Evolutionary conservation across 2,797 vertebrate genomes (phyloP).

Genomic region (Falco novaeseelandiae): DNA sequence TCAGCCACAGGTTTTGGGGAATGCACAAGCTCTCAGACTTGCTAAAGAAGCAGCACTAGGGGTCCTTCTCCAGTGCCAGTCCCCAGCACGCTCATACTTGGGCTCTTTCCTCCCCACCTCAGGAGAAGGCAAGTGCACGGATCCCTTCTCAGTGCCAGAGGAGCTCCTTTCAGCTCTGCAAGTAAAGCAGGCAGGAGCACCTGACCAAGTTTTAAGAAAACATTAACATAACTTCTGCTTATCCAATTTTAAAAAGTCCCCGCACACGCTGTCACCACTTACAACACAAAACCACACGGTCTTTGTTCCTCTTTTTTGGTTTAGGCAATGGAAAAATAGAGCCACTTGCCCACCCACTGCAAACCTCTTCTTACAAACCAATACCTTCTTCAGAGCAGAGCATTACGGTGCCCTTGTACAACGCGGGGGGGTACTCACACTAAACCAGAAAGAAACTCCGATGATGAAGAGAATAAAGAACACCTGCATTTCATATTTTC

Average conservation of each 20-base stretch:
- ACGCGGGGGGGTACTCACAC: not conserved
- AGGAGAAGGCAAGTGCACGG: rapidly evolving
- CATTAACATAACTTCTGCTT: constrained; percentile 14
- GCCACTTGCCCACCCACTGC: not conserved
- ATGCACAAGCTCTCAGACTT: not conserved
- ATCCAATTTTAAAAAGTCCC: not conserved
- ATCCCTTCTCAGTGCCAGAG: not conserved
- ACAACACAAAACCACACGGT: constrained; percentile 4
- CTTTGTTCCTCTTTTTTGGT: constrained; percentile 73
- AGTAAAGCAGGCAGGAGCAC: not conserved
- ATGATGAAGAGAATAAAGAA: not conserved
- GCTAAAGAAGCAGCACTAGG: not conserved
- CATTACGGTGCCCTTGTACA: not conserved
- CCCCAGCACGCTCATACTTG: rapidly evolving
- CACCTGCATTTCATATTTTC: not conserved
- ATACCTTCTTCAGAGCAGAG: not conserved
- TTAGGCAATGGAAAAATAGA: constrained; percentile 73
- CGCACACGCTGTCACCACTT: not conserved
- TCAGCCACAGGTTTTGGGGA: not conserved
- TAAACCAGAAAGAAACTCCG: not conserved
- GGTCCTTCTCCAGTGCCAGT: not conserved
- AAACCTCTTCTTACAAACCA: not conserved
- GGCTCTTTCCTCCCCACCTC: not conserved
- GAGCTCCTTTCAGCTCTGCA: not conserved
- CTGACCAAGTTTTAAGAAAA: not conserved